Percentiles rank a stretch among this genome's conserved stretches.
phyloP scores from a whole-genome alignment of 2,888 invertebrate species.

The Agonum fuliginosum region DNA sequence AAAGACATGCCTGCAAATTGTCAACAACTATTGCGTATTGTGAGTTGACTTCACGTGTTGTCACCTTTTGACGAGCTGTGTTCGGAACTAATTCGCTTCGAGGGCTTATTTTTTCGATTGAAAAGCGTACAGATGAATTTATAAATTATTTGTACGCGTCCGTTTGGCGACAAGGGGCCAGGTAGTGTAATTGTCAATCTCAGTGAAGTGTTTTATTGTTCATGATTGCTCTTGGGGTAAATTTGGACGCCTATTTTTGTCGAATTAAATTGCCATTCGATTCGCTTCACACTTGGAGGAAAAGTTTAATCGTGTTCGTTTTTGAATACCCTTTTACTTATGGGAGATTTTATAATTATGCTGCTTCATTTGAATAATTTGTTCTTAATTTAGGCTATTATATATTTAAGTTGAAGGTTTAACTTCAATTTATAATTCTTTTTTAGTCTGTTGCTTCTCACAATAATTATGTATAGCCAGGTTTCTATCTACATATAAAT shows the following conservation, averaged over 20 bases:
- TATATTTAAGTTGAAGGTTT: no score
- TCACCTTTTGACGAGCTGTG: background rate
- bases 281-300: background rate
- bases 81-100: slow-evolving; percentile 33
- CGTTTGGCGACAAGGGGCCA: slow-evolving; percentile 26
- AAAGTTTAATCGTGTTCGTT: background rate
- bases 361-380: background rate
- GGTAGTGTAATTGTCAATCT: slow-evolving; percentile 47
- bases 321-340: background rate
- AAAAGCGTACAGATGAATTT: slow-evolving; percentile 36
- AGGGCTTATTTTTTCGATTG: slow-evolving; percentile 27
- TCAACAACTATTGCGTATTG: slow-evolving; percentile 9
- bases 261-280: slow-evolving; percentile 9
- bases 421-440: no score
- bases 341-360: background rate
- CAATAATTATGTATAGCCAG: no score
- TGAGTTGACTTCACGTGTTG: slow-evolving; percentile 35
- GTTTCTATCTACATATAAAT: no score
- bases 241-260: slow-evolving; percentile 22
- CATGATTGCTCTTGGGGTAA: slow-evolving; percentile 29
- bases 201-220: slow-evolving; percentile 39
- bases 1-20: background rate
- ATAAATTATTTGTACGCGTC: slow-evolving; percentile 37
- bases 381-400: background rate
- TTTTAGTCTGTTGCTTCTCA: no score